phyloP scores from a whole-genome alignment of 2,888 invertebrate genomes.

The Gari tellinella region DNA sequence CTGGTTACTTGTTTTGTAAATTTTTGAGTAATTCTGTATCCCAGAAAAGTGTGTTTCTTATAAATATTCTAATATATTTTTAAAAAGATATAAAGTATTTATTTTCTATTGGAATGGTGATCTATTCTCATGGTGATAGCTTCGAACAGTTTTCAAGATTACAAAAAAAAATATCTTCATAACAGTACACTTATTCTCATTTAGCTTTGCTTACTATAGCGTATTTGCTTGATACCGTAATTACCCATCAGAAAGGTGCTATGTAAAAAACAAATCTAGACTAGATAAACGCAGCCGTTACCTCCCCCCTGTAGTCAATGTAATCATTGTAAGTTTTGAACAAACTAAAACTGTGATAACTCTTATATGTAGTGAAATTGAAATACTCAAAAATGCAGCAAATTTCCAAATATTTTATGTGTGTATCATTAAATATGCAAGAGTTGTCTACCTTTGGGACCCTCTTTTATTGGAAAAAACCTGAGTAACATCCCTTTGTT shows the following conservation, averaged over 20 bases:
- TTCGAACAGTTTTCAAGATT: not conserved
- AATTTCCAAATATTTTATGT: constrained; percentile 25
- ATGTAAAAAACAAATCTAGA: constrained; percentile 32
- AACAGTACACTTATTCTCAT: not conserved
- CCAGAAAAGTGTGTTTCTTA: constrained; percentile 10
- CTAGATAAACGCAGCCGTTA: constrained; percentile 25
- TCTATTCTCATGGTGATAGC: not conserved
- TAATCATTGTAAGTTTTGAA: constrained; percentile 32
- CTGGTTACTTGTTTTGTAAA: constrained; percentile 17
- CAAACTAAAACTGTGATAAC: constrained; percentile 43
- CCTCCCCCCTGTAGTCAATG: constrained; percentile 35
- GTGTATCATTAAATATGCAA: constrained; percentile 13
- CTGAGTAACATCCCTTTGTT: no score
- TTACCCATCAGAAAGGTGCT: constrained; percentile 33
- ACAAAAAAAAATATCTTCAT: constrained; percentile 7
- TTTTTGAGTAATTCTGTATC: constrained; percentile 5
- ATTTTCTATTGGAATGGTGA: constrained; percentile 5
- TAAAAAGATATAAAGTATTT: constrained; percentile 9
- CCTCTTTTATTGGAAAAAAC: not conserved
- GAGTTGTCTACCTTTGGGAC: constrained; percentile 24
- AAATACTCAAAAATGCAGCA: constrained; percentile 37
- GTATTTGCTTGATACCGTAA: constrained; percentile 5
- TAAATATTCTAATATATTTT: constrained; percentile 8
- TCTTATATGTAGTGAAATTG: constrained; percentile 32
- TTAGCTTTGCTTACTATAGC: not conserved